These are phyloP conservation scores for Amblyjoppa fuscipennis DNA, from an alignment of 2,888 invertebrate species.

Conservation along the genomic window DNA sequence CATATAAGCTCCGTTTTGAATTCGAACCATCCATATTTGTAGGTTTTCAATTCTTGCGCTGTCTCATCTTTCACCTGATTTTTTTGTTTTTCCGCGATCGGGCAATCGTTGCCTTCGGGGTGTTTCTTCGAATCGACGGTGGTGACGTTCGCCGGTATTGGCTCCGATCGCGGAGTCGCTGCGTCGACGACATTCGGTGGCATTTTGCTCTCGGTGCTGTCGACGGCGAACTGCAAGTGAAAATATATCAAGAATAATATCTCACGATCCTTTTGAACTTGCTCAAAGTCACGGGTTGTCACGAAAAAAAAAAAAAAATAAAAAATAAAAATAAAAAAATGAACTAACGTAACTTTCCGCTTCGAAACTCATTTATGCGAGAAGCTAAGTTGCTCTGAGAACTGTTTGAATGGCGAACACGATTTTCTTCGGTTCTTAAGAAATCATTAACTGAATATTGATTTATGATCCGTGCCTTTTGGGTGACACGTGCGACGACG, in stretches of 20 bases:
- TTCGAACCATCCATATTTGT: conserved; percentile 73
- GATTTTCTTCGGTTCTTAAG: not conserved
- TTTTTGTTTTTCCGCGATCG: not conserved
- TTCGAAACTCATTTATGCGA: not conserved
- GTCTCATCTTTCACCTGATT: not conserved
- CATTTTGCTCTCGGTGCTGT: conserved; percentile 42
- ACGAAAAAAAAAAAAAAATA: not conserved
- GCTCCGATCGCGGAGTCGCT: conserved; percentile 36
- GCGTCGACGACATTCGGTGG: conserved; percentile 62
- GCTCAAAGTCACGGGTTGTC: not conserved
- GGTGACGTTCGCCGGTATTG: conserved; percentile 36
- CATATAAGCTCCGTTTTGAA: conserved; percentile 88
- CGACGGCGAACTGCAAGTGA: not conserved
- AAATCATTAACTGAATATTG: not conserved
- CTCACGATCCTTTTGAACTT: not conserved
- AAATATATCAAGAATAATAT: not conserved
- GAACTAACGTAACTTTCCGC: not conserved
- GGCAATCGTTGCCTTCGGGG: not conserved
- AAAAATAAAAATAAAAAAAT: too few relatives aligned
- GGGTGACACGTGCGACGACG: not conserved
- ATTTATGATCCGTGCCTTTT: not conserved
- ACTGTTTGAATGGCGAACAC: not conserved
- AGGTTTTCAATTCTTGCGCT: not conserved
- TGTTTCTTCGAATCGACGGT: conserved; percentile 17
- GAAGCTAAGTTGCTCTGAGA: not conserved